phyloP scores from a whole-genome alignment of 2,797 vertebrate genomes.

The Schizopygopsis pylzovi region DNA sequence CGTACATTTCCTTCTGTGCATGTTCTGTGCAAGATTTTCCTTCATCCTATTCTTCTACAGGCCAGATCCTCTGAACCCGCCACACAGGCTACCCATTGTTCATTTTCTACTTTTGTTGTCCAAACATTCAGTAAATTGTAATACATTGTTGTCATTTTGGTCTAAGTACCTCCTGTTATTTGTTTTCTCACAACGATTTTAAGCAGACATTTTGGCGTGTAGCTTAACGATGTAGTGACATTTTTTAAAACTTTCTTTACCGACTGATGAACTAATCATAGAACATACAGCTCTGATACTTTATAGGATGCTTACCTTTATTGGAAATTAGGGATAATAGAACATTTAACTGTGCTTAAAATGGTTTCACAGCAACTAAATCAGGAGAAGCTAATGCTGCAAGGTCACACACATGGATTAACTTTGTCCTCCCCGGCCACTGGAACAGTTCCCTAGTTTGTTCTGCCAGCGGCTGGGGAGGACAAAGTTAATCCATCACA shows the following conservation, averaged over 20 bases:
- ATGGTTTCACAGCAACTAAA: constrained; percentile 44
- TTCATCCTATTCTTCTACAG: not conserved
- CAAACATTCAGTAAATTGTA: constrained; percentile 58
- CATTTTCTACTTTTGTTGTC: constrained; percentile 36
- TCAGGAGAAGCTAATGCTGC: constrained; percentile 21
- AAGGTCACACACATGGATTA: not conserved
- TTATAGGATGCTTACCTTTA: constrained; percentile 37
- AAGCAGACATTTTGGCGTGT: constrained; percentile 50
- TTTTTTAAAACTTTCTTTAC: constrained; percentile 49
- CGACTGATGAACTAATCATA: constrained; percentile 53
- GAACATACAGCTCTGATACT: constrained; percentile 47
- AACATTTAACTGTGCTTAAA: constrained; percentile 56
- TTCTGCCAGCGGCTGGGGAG: too few species aligned
- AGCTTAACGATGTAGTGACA: constrained; percentile 62
- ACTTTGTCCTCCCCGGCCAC: too few species aligned
- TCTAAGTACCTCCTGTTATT: constrained; percentile 59
- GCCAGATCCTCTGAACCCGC: constrained; percentile 22
- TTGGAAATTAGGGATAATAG: constrained; percentile 47
- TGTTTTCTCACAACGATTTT: constrained; percentile 57
- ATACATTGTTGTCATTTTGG: constrained; percentile 58
- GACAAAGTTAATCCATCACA: too few species aligned
- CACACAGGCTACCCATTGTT: not conserved
- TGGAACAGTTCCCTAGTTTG: too few species aligned
- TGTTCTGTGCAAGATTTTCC: not conserved
- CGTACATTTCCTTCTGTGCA: constrained; percentile 60